Conservation (phyloP, 2,888 invertebrate species). For the Drosophila putrida region DNA sequence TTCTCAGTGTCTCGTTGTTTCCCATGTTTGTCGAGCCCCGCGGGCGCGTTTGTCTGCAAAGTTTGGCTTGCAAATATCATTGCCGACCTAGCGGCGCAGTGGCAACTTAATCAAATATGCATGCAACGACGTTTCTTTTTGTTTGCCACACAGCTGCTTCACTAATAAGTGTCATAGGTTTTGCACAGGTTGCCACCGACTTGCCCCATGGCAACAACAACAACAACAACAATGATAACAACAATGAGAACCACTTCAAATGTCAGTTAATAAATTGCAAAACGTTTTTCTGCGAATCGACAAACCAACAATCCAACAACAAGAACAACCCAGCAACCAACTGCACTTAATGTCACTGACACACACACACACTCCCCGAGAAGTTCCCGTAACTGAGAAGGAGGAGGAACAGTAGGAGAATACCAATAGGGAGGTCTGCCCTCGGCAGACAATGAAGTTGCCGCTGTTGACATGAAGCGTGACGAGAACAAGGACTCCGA, state of each 20-base stretch:
- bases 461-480: conserved; percentile 73
- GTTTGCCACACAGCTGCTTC: conserved; percentile 54
- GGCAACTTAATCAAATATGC: conserved; percentile 71
- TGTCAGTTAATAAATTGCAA: conserved; percentile 76
- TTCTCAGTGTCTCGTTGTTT: background rate
- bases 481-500: conserved; percentile 54
- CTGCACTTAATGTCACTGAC: conserved; percentile 73
- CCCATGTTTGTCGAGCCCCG: conserved; percentile 35
- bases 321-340: conserved; percentile 47
- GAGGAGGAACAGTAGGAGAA: conserved; percentile 13
- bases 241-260: conserved; percentile 57
- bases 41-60: conserved; percentile 67
- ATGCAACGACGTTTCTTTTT: conserved; percentile 52
- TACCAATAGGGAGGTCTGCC: conserved; percentile 19
- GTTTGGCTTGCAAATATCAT: conserved; percentile 68
- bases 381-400: background rate
- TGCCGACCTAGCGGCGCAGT: conserved; percentile 55
- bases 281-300: conserved; percentile 74
- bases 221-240: background rate
- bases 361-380: conserved; percentile 29
- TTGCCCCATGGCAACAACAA: conserved; percentile 6
- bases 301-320: conserved; percentile 44
- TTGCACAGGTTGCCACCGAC: conserved; percentile 34
- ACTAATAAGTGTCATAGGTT: conserved; percentile 67
- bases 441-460: conserved; percentile 69